phyloP scores from a whole-genome alignment of 1,140 invertebrate species.

The Eriosoma lanigerum region DNA sequence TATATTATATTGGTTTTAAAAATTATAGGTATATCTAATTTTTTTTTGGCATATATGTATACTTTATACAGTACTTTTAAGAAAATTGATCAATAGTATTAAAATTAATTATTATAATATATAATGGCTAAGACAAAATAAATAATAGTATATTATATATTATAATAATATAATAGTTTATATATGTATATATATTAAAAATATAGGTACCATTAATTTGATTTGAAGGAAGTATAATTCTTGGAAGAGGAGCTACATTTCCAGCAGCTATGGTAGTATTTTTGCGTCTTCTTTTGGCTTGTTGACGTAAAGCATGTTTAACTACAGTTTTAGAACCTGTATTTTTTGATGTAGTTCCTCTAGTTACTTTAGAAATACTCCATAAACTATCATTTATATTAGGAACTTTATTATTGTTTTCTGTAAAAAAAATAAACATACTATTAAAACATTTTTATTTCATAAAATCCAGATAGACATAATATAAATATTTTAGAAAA shows the following conservation, averaged over 20 bases:
- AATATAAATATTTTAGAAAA: too few relatives aligned
- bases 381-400: constrained; percentile 46
- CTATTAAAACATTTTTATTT: background rate
- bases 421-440: constrained; percentile 21
- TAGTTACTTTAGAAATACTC: constrained; percentile 53
- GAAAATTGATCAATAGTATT: too few relatives aligned
- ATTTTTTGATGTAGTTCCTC: constrained; percentile 53
- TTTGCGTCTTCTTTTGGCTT: constrained; percentile 75
- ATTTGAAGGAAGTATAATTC: constrained; percentile 55
- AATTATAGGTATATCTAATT: too few relatives aligned
- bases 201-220: constrained; percentile 52
- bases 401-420: constrained; percentile 33
- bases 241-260: constrained; percentile 67
- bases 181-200: background rate
- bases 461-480: too few relatives aligned
- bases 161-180: too few relatives aligned
- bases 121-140: too few relatives aligned
- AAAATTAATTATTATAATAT: too few relatives aligned
- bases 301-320: constrained; percentile 73
- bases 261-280: constrained; percentile 73
- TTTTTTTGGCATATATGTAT: too few relatives aligned
- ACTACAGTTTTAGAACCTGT: constrained; percentile 65
- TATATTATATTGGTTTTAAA: too few relatives aligned
- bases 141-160: too few relatives aligned
- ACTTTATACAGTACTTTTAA: too few relatives aligned